These are phyloP conservation scores for Eudyptes chrysolophus DNA, from an alignment of 2,113 vertebrate species.

Conservation along the genomic window DNA sequence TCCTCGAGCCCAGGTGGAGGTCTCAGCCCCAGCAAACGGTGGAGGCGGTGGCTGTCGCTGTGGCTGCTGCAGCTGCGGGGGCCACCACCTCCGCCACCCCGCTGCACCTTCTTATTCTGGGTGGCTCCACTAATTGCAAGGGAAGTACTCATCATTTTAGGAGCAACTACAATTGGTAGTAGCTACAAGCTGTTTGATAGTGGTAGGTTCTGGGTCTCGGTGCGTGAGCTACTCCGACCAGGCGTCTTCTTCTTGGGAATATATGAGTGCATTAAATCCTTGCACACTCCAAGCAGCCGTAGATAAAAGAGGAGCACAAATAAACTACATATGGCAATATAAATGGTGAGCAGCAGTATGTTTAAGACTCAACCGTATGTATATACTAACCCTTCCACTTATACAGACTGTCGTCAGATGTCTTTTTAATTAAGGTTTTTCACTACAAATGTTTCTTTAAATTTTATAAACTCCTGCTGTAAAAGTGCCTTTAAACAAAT, in stretches of 20 bases:
- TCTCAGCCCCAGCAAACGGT: rapidly evolving
- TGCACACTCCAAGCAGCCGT: background rate
- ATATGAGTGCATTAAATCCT: background rate
- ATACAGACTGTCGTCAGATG: background rate
- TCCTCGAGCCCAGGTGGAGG: background rate
- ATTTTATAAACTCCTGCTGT: background rate
- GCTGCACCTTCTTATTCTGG: background rate
- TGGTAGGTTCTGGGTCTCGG: background rate
- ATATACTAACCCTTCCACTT: background rate
- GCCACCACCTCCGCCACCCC: background rate
- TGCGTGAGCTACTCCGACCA: background rate
- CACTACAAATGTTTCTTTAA: background rate
- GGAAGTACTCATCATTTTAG: background rate
- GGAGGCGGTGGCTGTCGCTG: rapidly evolving
- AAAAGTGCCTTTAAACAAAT: background rate
- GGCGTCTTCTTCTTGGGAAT: background rate
- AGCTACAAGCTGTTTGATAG: background rate
- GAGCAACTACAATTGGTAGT: background rate
- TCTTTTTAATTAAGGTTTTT: background rate
- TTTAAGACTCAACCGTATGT: background rate
- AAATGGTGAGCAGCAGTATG: background rate
- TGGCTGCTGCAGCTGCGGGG: background rate
- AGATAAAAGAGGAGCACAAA: background rate
- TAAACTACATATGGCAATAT: background rate
- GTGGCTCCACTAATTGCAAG: background rate